These are phyloP conservation scores for Heliconius hortense DNA, from an alignment of 2,888 invertebrate species.

Conservation along the genomic window DNA sequence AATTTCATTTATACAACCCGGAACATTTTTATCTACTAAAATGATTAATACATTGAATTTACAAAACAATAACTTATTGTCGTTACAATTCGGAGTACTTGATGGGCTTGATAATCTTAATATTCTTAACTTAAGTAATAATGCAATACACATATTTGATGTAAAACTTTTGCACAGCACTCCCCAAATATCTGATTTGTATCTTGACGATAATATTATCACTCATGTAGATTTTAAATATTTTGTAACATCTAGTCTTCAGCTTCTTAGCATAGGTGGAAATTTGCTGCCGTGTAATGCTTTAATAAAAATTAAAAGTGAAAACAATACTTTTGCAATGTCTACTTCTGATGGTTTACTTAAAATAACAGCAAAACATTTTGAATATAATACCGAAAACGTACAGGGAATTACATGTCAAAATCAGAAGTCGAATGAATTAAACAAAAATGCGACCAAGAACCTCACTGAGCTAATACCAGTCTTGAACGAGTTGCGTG, in stretches of 20 bases:
- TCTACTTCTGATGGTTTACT: neutral
- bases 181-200: conserved; percentile 29
- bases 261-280: conserved; percentile 38
- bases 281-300: conserved; percentile 38
- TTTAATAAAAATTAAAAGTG: conserved; percentile 30
- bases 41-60: conserved; percentile 36
- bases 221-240: conserved; percentile 25
- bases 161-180: conserved; percentile 34
- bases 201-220: conserved; percentile 39
- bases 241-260: conserved; percentile 24
- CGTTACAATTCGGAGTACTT: conserved; percentile 35
- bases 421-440: conserved; percentile 13
- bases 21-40: conserved; percentile 35
- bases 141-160: conserved; percentile 34
- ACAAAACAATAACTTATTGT: conserved; percentile 30
- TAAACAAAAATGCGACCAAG: conserved; percentile 16
- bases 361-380: conserved; percentile 33
- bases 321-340: neutral
- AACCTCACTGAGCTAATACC: conserved; percentile 21
- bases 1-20: conserved; percentile 40
- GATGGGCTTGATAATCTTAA: conserved; percentile 34
- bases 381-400: conserved; percentile 38
- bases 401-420: conserved; percentile 38
- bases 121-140: conserved; percentile 40
- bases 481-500: conserved; percentile 14